Evolutionary conservation across 2,113 vertebrate genomes (phyloP).

Genomic region (Orthonyx spaldingii): DNA sequence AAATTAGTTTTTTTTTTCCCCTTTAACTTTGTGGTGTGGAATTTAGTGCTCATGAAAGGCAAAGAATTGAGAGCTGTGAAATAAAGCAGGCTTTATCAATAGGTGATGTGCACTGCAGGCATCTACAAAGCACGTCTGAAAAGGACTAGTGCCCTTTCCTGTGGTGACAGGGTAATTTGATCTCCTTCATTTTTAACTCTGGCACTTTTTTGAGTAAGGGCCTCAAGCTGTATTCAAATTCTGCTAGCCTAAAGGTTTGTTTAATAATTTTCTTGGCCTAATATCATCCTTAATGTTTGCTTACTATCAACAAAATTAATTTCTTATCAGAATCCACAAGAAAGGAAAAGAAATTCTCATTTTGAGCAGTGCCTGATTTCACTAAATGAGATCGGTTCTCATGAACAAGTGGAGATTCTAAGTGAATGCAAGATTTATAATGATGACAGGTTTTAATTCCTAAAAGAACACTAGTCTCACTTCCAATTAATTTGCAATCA

Average conservation of each 20-base stretch:
- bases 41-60: constrained; percentile 76
- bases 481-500: constrained; percentile 1
- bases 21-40: constrained; percentile 80
- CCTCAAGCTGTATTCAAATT: constrained; percentile 69
- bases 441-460: background rate
- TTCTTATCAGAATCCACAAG: background rate
- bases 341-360: background rate
- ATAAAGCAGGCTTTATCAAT: constrained; percentile 80
- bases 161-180: constrained; percentile 77
- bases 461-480: background rate
- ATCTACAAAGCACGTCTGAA: constrained; percentile 69
- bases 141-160: constrained; percentile 68
- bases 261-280: constrained; percentile 61
- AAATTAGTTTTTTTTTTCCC: constrained; percentile 67
- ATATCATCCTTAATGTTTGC: constrained; percentile 50
- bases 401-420: background rate
- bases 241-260: constrained; percentile 50
- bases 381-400: background rate
- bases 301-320: constrained; percentile 56
- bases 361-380: background rate
- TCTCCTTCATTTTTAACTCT: constrained; percentile 68
- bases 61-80: constrained; percentile 74
- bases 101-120: constrained; percentile 75
- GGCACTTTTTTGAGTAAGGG: constrained; percentile 62
- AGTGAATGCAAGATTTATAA: background rate